Base-by-base conservation (phyloP, 2,888 invertebrate genomes). In the Caenorhabditis afra region DNA sequence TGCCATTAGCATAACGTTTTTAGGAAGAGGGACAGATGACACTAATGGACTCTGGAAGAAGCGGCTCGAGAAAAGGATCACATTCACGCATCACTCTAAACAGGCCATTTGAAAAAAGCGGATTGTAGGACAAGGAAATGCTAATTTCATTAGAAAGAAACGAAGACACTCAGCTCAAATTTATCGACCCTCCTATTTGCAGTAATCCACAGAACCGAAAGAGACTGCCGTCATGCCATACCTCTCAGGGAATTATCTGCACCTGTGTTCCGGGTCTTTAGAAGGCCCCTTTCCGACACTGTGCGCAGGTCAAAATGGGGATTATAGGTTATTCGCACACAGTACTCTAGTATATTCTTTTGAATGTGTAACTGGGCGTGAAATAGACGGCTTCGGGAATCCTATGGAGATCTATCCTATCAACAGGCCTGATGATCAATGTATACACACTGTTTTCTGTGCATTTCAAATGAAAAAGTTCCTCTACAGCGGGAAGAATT, bases 1-100 rank as follows among this genome's bases (percentile, higher is more conserved):
- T 61, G 47, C 67, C 61, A 77, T 77, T 77, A 65, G 77, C 77
- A 77, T 77, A 77, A 71, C 77, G 76, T 62, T 76, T 67, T 75
- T 52, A 12, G 58, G 22, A 12, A 18, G 18, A 7, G 29, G 44
- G 57, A 47, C 49, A 49, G 58, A 58, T 58, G 41, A 59, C 55
- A 52, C 73, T 73, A 73, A 73, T 73, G 73, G 73, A 73, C 70
- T 68, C 20, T 66, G 35, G 52, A 49, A 18, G 55, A 61, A 41
- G 50, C 64, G 16, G 29, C 59, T 59, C 59, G 29, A 29, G 29
- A 29, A 29, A 29, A 29, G 29, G 29, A 29, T 29, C 29, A 29
- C 29, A 29, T 29, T 29, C 29, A 29, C 29, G 29, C 29, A 29
- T 29, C 29, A 29, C 29, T 29, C 29, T 7, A 29, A 29, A 29